Conservation (phyloP, 2,113 vertebrate genomes). For the Octodon degus region DNA sequence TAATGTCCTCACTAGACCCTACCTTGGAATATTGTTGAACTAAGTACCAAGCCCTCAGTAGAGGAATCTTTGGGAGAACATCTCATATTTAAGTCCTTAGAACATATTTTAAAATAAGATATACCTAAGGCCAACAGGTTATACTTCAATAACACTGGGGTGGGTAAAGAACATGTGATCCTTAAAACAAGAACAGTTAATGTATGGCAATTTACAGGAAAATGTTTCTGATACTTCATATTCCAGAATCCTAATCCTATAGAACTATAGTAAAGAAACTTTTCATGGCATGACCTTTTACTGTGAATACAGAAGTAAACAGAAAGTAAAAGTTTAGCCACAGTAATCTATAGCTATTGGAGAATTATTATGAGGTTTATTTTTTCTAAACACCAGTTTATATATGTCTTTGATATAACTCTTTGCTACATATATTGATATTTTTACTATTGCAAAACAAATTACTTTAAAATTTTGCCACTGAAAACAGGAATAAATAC, state of each 20-base stretch:
- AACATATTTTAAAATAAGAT: not conserved
- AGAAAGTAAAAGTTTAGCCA: slow-evolving; percentile 5
- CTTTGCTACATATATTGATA: not conserved
- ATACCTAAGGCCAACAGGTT: not conserved
- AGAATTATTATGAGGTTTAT: not conserved
- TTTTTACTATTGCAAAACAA: not conserved
- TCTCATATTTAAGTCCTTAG: not conserved
- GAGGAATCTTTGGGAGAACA: not conserved
- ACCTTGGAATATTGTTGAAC: not conserved
- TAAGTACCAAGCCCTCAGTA: not conserved
- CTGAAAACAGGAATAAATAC: not conserved
- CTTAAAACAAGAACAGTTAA: not conserved
- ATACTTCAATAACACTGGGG: not conserved
- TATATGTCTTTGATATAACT: slow-evolving; percentile 3
- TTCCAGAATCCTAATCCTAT: not conserved
- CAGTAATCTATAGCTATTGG: not conserved
- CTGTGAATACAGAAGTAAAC: not conserved
- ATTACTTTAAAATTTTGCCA: not conserved
- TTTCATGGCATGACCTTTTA: not conserved
- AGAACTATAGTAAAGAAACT: not conserved
- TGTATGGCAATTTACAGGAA: not conserved
- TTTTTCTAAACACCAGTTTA: slow-evolving; percentile 27
- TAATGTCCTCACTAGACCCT: not conserved
- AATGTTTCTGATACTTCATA: not conserved
- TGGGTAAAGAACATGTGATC: not conserved